Evolutionary conservation across 2,113 vertebrate species (phyloP).

Genomic region (Otocyon megalotis): DNA sequence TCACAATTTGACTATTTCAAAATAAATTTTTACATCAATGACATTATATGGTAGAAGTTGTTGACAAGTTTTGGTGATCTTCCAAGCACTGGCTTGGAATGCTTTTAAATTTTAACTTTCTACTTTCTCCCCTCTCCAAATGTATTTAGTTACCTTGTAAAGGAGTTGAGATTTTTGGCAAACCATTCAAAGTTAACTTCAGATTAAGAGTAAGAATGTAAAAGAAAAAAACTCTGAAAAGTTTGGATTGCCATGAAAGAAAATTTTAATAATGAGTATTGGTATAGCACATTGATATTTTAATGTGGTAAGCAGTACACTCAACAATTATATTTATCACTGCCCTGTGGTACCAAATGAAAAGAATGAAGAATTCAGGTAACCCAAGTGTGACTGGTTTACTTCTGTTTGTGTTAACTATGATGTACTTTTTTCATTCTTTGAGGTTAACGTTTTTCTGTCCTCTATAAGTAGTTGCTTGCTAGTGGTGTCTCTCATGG

Average conservation of each 20-base stretch:
- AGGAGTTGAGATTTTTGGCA: constrained; percentile 37
- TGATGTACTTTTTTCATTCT: neutral
- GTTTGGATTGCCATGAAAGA: constrained; percentile 38
- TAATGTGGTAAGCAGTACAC: neutral
- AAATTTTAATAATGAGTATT: neutral
- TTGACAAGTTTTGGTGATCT: neutral
- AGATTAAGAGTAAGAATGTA: neutral
- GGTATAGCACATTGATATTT: neutral
- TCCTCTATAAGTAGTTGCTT: neutral
- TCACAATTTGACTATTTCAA: constrained; percentile 21
- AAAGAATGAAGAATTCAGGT: neutral
- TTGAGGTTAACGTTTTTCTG: neutral
- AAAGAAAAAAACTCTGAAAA: neutral
- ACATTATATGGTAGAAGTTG: neutral
- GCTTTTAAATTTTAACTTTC: neutral
- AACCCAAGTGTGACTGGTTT: neutral
- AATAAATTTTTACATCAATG: neutral
- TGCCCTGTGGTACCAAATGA: neutral
- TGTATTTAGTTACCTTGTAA: neutral
- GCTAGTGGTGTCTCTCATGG: accelerated
- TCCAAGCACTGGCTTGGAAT: neutral
- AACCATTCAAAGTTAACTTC: constrained; percentile 40
- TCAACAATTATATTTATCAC: neutral
- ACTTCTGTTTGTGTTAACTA: neutral
- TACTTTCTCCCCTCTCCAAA: neutral